Base-by-base conservation (phyloP, 2,888 invertebrate genomes). In the Cerastis rubricosa region DNA sequence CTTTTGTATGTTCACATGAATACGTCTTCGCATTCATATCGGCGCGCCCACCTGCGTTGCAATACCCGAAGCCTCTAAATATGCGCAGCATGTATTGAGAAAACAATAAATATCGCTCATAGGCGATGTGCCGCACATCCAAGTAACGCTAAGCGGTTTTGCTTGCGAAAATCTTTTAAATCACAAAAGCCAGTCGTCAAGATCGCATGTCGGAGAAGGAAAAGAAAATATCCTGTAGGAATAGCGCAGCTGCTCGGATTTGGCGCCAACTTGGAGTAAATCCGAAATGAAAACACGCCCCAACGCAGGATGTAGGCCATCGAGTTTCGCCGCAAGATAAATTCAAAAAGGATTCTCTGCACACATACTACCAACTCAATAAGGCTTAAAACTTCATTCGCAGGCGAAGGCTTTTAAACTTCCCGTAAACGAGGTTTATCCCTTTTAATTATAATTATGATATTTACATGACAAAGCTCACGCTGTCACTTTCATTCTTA, bases 211-310 rank as follows among this genome's bases (percentile, higher is more conserved):
- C 90, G 94, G 93, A 92, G 89, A 91, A 93, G 94, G 94, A 94
- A 96, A 96, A 94, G 95, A 96, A 96, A 96, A 96, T 94, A 96
- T 93, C 93, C 93, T 91, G 92, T 92, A 90, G 91, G 92, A 94
- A 94, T 91, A 92, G 91, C 94, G 92, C 96, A 95, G 95, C 94
- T 96, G 95, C 90, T 92, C 91, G 94, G 95, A 94, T 96, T 94
- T 94, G 93, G 94, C 93, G 94, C 92, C 93, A 96, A 96, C 91
- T 96, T 94, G 89, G 90, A 92, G 93, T 92, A 96, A 96, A 96
- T 96, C 96, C 95, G 94, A 95, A 95, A 96, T 94, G 95, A 96
- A 96, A 96, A 96, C 96, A 96, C 92, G 89, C 91, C 92, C 91
- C 90, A 84, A 81, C 86, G 84, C 88, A 81, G 90, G 91, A 95